Evolutionary conservation across 1,140 invertebrate genomes (phyloP).

Genomic region (Lordiphosa collinella): DNA sequence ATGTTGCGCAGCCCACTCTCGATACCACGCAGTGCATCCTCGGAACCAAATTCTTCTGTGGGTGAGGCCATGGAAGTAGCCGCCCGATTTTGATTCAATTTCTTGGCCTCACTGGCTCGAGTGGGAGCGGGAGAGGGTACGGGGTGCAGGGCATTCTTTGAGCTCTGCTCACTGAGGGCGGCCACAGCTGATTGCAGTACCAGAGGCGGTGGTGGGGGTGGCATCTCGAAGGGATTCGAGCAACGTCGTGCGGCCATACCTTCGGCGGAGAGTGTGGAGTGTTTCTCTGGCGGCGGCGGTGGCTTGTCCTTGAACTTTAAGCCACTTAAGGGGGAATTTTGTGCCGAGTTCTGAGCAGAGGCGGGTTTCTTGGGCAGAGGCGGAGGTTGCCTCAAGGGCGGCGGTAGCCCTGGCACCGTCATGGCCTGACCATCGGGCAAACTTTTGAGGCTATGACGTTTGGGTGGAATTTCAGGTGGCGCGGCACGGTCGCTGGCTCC

Average conservation of each 20-base stretch:
- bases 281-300: conserved; percentile 63
- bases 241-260: conserved; percentile 55
- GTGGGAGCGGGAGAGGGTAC: conserved; percentile 73
- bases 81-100: conserved; percentile 33
- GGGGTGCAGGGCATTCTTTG: conserved; percentile 42
- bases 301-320: conserved; percentile 74
- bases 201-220: conserved; percentile 54
- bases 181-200: conserved; percentile 60
- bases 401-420: conserved; percentile 49
- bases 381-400: conserved; percentile 58
- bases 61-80: conserved; percentile 46
- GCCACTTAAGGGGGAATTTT: conserved; percentile 65
- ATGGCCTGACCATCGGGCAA: conserved; percentile 58
- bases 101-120: conserved; percentile 64
- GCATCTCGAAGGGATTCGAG: conserved; percentile 74
- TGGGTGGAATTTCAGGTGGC: conserved; percentile 78
- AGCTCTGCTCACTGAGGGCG: conserved; percentile 55
- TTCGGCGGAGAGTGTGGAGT: conserved; percentile 56
- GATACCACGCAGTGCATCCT: conserved; percentile 76
- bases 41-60: conserved; percentile 76
- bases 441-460: conserved; percentile 74
- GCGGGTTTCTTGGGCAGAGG: conserved; percentile 73
- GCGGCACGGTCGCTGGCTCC: conserved; percentile 59
- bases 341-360: conserved; percentile 58
- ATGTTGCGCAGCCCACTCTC: conserved; percentile 78